Evolutionary conservation across 2,113 vertebrate genomes (phyloP), one percentile per base, ranked within the genome.

Genomic region (Corythornis cristatus): DNA sequence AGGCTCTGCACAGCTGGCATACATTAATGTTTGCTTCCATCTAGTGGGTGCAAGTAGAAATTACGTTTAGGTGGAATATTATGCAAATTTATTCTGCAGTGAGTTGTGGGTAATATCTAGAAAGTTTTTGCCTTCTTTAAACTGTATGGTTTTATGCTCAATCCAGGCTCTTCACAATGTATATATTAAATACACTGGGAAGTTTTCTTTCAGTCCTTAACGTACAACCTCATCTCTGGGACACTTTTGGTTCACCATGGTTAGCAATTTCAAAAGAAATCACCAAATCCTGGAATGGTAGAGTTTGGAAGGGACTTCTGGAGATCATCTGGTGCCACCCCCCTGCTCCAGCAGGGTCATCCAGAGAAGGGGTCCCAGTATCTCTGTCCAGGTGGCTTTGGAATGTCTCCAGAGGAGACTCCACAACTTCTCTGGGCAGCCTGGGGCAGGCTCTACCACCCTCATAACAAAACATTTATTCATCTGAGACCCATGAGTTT

Each of bases 1-100:
- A 46, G 5, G 4, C 6, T 4, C 8, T 22, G 20, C 68, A 37
- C 26, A 16, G 28, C 76, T 86, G 83, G 60, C 67, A 93, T 91
- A 92, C 85, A 90, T 95, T 96, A 96, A 94, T 46, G 85, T 96
- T 88, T 97, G 96, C 95, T 96, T 67, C 97, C 96, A 97, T 95
- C 97, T 97, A 95, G 96, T 93, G 97, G 97, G 71, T 29, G 77
- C 79, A 91, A 89, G 93, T 20, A 84, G 54, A 89, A 87, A 96
- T n/a, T 51, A 33, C 83, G 28, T 29, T 10, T 2, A 25, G 17
- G 28, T 1, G 8, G 40, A 48, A 23, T 2, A 6, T 15, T 9
- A 40, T 13, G 85, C 42, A 93, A 93, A 95, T 81, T 12, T 5
- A 1, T 17, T 35, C 62, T 31, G 48, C 71, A 18, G 3, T 3